Percentiles rank a stretch among this genome's conserved stretches.
Conservation (phyloP, 2,113 vertebrate genomes). For the Opisthocomus hoazin region DNA sequence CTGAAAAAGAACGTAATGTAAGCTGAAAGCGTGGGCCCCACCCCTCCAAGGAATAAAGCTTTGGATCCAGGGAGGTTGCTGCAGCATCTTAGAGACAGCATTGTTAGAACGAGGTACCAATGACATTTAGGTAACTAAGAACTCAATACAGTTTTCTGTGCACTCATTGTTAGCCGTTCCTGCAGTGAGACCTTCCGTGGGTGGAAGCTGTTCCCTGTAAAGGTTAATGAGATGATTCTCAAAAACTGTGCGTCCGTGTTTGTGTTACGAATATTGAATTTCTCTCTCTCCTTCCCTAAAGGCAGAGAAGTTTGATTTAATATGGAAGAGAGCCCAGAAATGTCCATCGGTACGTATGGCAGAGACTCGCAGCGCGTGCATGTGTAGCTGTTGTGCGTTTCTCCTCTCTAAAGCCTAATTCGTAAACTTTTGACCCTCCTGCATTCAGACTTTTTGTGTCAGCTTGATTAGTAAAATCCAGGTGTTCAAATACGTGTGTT, state of each 20-base stretch:
- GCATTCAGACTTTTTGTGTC: background rate
- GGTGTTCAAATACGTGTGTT: background rate
- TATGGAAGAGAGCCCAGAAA: constrained; percentile 75
- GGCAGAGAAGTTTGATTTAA: constrained; percentile 83
- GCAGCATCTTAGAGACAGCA: background rate
- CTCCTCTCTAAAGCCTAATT: background rate
- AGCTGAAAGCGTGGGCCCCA: background rate
- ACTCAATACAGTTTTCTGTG: background rate
- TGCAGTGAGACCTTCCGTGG: background rate
- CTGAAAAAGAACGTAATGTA: background rate
- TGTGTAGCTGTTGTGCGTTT: background rate
- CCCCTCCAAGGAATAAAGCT: background rate
- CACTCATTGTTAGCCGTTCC: background rate
- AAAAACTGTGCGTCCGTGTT: background rate
- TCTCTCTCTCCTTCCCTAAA: constrained; percentile 60
- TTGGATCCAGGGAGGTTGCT: background rate
- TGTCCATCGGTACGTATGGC: constrained; percentile 81
- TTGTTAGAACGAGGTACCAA: background rate
- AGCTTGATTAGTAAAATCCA: background rate
- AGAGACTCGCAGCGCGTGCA: fast-evolving
- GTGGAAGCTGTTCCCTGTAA: background rate
- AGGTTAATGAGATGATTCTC: background rate
- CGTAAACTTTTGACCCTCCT: background rate
- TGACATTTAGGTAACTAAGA: background rate
- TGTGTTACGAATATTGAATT: background rate